Evolutionary conservation across 2,797 vertebrate species (phyloP).

Genomic region (Bucorvus abyssinicus): DNA sequence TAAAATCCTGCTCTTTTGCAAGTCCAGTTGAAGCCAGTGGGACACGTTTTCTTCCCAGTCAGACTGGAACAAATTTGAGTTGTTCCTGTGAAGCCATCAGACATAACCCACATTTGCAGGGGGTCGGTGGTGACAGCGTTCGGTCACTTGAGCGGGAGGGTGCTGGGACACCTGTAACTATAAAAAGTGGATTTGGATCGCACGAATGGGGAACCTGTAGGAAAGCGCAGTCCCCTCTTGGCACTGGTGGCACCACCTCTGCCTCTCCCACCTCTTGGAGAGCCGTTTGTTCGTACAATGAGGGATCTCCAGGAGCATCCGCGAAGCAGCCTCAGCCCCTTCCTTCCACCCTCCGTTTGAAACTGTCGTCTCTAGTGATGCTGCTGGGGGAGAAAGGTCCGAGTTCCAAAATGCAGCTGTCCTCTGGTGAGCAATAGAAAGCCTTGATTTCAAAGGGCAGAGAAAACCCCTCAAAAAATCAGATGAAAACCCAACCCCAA

Average conservation of each 20-base stretch:
- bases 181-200: background rate
- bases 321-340: background rate
- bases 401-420: background rate
- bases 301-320: background rate
- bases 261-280: background rate
- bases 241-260: background rate
- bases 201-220: background rate
- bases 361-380: background rate
- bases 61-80: background rate
- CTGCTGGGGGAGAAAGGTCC: background rate
- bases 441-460: background rate
- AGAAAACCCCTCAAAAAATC: background rate
- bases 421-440: background rate
- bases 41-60: background rate
- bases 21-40: rapidly evolving
- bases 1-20: background rate
- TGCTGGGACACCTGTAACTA: background rate
- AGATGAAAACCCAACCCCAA: background rate
- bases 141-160: too few relatives aligned
- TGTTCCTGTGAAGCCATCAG: background rate
- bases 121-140: background rate
- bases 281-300: background rate
- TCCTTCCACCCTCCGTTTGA: background rate
- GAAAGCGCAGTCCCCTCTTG: rapidly evolving
- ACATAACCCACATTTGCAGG: rapidly evolving